Evolutionary conservation across 2,113 vertebrate genomes (phyloP).

Genomic region (Jaculus jaculus): DNA sequence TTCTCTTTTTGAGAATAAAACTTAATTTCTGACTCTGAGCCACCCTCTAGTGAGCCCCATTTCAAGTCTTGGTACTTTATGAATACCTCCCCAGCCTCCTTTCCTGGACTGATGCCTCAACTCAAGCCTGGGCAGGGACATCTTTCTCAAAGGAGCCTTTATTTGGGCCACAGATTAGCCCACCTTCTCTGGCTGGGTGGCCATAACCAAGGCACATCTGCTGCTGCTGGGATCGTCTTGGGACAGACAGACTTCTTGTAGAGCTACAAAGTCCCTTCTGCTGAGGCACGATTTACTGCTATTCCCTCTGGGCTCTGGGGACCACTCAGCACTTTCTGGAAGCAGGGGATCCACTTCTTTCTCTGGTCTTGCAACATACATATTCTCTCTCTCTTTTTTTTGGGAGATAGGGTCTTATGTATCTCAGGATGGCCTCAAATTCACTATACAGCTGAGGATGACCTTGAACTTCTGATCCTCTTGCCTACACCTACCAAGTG

Average conservation of each 20-base stretch:
- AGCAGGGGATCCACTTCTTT: not conserved
- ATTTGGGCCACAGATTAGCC: not conserved
- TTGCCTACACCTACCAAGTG: no score
- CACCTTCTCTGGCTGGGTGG: not conserved
- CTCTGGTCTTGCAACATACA: not conserved
- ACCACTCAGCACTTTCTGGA: not conserved
- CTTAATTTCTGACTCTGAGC: conserved; percentile 21
- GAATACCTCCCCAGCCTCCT: not conserved
- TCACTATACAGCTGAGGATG: no score
- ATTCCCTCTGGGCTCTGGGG: not conserved
- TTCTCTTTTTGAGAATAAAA: not conserved
- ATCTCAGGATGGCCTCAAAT: no score
- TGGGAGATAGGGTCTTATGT: no score
- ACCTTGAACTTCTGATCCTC: no score
- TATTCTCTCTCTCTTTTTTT: no score
- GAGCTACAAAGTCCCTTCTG: not conserved
- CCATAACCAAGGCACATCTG: not conserved
- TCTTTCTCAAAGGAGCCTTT: not conserved
- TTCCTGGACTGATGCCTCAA: no score
- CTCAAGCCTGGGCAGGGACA: not conserved
- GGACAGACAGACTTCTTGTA: not conserved
- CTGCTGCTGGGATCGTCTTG: not conserved
- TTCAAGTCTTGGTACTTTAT: not conserved
- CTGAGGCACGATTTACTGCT: not conserved
- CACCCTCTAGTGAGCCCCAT: not conserved